A percentile compares a stretch with the other conserved stretches of the same genome.
Evolutionary conservation across 1,140 invertebrate genomes (phyloP).

Genomic region (Panulirus ornatus): DNA sequence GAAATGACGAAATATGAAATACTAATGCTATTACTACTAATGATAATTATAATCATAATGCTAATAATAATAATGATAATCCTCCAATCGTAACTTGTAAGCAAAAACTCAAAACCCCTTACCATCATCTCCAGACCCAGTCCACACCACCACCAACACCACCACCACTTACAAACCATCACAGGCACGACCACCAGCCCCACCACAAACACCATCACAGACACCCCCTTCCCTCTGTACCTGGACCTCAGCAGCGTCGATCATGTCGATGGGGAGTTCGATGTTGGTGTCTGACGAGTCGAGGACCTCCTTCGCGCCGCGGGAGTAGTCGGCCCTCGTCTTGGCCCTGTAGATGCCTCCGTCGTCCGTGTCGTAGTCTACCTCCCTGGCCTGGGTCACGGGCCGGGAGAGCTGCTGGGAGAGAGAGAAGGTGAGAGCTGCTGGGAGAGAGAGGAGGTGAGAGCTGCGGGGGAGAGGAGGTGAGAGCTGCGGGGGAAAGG

Average conservation of each 20-base stretch:
- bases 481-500: neutral
- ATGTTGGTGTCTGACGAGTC: conserved; percentile 57
- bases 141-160: too few relatives aligned
- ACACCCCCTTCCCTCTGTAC: neutral
- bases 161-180: too few relatives aligned
- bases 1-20: neutral
- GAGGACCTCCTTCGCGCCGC: conserved; percentile 36
- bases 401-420: conserved; percentile 13
- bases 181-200: neutral
- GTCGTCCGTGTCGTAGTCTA: conserved; percentile 60
- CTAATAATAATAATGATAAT: too few relatives aligned
- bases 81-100: too few relatives aligned
- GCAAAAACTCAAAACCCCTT: too few relatives aligned
- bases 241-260: conserved; percentile 52
- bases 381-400: neutral
- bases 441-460: neutral
- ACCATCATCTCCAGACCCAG: too few relatives aligned
- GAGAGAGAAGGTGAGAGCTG: neutral
- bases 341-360: conserved; percentile 37
- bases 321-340: conserved; percentile 11
- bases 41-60: too few relatives aligned
- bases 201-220: too few relatives aligned
- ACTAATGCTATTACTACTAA: too few relatives aligned
- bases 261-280: conserved; percentile 39
- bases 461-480: neutral